These are phyloP conservation scores for Lepus timidus DNA, from an alignment of 2,113 vertebrate species.

Conservation along the genomic window DNA sequence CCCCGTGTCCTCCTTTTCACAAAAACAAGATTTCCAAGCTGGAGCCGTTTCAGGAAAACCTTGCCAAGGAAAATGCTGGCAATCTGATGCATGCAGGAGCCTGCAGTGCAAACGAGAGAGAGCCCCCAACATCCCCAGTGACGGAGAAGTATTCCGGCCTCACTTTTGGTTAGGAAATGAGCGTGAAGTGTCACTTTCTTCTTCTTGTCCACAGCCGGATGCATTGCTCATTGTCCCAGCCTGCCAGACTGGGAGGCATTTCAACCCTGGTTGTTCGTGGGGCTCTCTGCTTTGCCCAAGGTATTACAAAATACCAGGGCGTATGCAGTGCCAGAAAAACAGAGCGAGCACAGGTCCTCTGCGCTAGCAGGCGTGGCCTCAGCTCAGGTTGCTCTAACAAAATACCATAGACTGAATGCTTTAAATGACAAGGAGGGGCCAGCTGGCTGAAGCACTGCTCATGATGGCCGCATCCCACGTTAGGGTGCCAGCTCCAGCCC, in stretches of 20 bases:
- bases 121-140: neutral
- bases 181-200: slow-evolving; percentile 38
- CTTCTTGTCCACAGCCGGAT: neutral
- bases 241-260: slow-evolving; percentile 11
- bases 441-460: no score
- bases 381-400: no score
- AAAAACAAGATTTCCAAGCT: neutral
- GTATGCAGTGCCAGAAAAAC: neutral
- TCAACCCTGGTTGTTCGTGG: neutral
- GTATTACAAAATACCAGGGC: neutral
- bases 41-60: neutral
- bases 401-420: no score
- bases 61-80: slow-evolving; percentile 20
- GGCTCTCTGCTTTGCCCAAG: neutral
- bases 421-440: no score
- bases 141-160: slow-evolving; percentile 26
- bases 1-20: neutral
- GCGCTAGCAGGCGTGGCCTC: no score
- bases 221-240: neutral
- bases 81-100: neutral
- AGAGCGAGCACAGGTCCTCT: neutral
- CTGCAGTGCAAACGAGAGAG: neutral
- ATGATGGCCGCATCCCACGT: no score
- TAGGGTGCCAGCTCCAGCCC: no score
- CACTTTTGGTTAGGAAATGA: neutral